Percentiles rank a stretch among this genome's conserved stretches.
phyloP scores from a whole-genome alignment of 2,113 vertebrate species.

The Corydoras sp. region DNA sequence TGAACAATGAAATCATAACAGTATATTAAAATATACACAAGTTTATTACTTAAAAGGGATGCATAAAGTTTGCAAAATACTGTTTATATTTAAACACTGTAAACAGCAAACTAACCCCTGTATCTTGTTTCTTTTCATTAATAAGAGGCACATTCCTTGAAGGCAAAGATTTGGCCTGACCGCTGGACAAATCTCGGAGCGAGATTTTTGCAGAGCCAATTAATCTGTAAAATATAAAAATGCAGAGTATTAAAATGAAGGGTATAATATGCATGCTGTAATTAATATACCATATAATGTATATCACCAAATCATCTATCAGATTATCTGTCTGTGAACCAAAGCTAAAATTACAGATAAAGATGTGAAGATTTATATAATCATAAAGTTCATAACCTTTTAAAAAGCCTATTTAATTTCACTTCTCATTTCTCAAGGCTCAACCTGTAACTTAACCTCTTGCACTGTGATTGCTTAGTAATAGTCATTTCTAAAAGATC shows the following conservation, averaged over 20 bases:
- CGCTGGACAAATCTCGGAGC: constrained; percentile 77
- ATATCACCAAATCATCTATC: too few relatives aligned
- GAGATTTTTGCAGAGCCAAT: constrained; percentile 78
- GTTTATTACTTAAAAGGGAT: too few relatives aligned
- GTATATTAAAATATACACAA: too few relatives aligned
- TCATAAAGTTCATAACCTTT: neutral
- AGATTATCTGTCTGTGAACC: too few relatives aligned
- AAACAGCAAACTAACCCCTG: constrained; percentile 65
- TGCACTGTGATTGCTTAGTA: neutral
- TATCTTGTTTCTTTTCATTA: constrained; percentile 79
- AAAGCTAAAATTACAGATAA: too few relatives aligned
- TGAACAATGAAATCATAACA: too few relatives aligned
- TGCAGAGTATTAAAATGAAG: neutral
- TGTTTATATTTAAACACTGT: neutral
- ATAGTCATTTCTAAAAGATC: neutral
- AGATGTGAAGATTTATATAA: neutral
- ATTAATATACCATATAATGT: too few relatives aligned
- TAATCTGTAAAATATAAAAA: constrained; percentile 55
- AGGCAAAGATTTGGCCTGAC: constrained; percentile 75
- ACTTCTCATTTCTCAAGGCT: constrained; percentile 35
- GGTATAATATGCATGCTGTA: too few relatives aligned
- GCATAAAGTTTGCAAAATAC: neutral
- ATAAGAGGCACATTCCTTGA: constrained; percentile 76
- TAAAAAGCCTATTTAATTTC: constrained; percentile 38
- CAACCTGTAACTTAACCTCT: constrained; percentile 2